Percentiles rank a stretch among this genome's conserved stretches.
phyloP scores from a whole-genome alignment of 2,113 vertebrate genomes.

The Anolis carolinensis region DNA sequence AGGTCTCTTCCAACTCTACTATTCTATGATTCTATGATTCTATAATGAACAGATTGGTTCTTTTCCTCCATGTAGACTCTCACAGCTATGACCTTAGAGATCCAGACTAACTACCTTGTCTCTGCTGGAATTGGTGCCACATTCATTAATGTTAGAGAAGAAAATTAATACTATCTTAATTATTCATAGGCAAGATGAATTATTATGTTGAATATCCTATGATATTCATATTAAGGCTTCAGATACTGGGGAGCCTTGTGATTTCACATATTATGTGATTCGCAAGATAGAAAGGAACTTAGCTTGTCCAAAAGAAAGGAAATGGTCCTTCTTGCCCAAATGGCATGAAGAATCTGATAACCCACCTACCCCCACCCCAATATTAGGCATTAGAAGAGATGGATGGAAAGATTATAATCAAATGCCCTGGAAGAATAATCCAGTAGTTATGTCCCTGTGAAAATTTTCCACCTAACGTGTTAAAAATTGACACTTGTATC shows the following conservation, averaged over 20 bases:
- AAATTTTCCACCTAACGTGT: background rate
- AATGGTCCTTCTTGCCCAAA: background rate
- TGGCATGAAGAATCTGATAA: background rate
- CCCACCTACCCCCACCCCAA: too few relatives aligned
- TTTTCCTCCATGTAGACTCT: background rate
- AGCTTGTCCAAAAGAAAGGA: background rate
- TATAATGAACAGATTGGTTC: background rate
- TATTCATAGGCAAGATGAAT: background rate
- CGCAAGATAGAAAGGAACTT: background rate
- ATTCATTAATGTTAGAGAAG: background rate
- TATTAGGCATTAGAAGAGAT: background rate
- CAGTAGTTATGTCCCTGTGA: too few relatives aligned
- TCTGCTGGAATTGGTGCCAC: constrained; percentile 14
- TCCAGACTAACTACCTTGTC: background rate
- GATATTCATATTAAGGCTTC: too few relatives aligned
- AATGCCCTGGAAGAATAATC: too few relatives aligned
- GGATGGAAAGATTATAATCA: too few relatives aligned
- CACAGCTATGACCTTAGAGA: background rate
- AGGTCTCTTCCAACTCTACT: too few relatives aligned
- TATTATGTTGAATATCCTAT: background rate
- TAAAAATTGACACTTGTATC: background rate
- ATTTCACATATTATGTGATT: background rate
- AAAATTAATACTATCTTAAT: background rate
- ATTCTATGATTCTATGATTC: too few relatives aligned
- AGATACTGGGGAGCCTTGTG: background rate